Percentiles rank a stretch among this genome's conserved stretches.
Conservation (phyloP, 2,113 vertebrate genomes). For the Macquaria australasica region DNA sequence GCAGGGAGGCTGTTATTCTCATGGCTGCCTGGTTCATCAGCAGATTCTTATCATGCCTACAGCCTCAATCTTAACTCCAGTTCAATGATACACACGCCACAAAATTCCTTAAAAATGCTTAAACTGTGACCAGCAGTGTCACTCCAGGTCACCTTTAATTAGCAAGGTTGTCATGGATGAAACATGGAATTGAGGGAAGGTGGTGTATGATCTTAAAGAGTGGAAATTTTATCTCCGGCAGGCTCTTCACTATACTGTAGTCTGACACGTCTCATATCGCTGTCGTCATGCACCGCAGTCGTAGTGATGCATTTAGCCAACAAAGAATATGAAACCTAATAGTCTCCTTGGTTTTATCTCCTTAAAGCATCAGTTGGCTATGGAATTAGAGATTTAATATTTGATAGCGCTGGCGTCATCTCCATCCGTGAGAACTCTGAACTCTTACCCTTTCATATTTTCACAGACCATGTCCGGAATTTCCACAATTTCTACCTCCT, state of each 20-base stretch:
- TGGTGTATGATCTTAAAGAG: conserved; percentile 12
- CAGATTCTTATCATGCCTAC: conserved; percentile 76
- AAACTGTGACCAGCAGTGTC: conserved; percentile 46
- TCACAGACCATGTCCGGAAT: conserved; percentile 30
- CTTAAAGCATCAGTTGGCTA: conserved; percentile 55
- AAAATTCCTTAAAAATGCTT: conserved; percentile 48
- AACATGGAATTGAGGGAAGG: conserved; percentile 9
- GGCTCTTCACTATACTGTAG: conserved; percentile 66
- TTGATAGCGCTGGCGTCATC: conserved; percentile 52
- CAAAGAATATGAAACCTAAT: conserved; percentile 82
- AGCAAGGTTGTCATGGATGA: conserved; percentile 47
- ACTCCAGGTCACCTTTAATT: conserved; percentile 62
- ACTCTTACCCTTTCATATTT: conserved; percentile 20
- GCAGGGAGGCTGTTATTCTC: conserved; percentile 80
- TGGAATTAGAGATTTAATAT: conserved; percentile 74
- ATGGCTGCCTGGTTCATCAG: conserved; percentile 68
- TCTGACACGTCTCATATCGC: conserved; percentile 39
- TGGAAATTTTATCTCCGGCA: conserved; percentile 40
- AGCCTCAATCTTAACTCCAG: conserved; percentile 22
- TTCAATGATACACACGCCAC: conserved; percentile 11
- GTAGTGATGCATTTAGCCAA: conserved; percentile 73
- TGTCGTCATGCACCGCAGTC: conserved; percentile 39
- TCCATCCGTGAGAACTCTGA: conserved; percentile 52
- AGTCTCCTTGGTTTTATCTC: conserved; percentile 69
- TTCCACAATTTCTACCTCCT: conserved; percentile 9